A percentile compares a stretch with the other conserved stretches of the same genome.
Evolutionary conservation across 2,888 invertebrate genomes (phyloP).

Genomic region (Balanococcus diminutus): DNA sequence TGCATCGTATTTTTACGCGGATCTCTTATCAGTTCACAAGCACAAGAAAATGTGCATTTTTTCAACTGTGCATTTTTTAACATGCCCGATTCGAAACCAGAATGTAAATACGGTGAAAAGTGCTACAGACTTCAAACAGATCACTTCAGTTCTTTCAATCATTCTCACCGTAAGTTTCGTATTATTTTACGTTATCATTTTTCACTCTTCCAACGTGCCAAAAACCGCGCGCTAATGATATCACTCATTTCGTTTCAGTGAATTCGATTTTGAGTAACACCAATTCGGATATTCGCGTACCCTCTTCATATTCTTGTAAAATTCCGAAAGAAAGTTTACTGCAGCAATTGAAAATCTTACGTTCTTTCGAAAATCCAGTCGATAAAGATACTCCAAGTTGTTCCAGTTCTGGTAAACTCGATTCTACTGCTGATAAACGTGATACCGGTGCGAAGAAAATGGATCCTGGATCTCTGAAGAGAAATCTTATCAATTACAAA

Average conservation of each 20-base stretch:
- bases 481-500: conserved; percentile 46
- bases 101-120: conserved; percentile 44
- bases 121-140: conserved; percentile 42
- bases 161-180: conserved; percentile 48
- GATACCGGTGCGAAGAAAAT: not conserved
- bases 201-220: not conserved
- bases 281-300: conserved; percentile 30
- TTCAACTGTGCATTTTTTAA: not conserved
- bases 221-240: not conserved
- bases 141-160: conserved; percentile 15
- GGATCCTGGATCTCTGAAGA: conserved; percentile 24
- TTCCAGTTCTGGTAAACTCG: not conserved
- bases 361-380: not conserved
- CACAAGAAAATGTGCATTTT: not conserved
- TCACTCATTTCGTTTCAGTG: conserved; percentile 30
- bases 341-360: conserved; percentile 38
- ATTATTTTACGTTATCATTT: not conserved
- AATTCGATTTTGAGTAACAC: conserved; percentile 17
- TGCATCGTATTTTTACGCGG: too few species aligned
- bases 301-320: not conserved
- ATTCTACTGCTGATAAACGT: not conserved
- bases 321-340: conserved; percentile 26
- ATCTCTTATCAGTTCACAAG: not conserved
- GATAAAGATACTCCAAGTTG: not conserved
- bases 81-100: conserved; percentile 29